Evolutionary conservation across 2,888 invertebrate genomes (phyloP).

Genomic region (Drymonia ruficornis): DNA sequence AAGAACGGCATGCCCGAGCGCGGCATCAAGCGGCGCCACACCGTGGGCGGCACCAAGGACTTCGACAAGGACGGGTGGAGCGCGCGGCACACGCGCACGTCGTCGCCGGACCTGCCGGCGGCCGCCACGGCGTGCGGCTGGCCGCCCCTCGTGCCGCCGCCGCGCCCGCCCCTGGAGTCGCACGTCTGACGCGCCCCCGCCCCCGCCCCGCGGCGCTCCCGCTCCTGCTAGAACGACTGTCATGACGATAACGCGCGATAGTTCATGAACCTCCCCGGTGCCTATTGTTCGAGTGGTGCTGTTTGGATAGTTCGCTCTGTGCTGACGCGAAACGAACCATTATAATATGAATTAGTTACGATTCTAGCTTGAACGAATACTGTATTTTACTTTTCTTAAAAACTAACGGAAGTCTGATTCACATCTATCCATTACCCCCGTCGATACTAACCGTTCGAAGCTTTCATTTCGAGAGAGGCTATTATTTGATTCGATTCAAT

Average conservation of each 20-base stretch:
- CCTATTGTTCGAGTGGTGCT: constrained; percentile 51
- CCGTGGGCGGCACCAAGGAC: constrained; percentile 97
- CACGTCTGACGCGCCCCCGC: constrained; percentile 40
- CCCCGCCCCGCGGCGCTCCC: neutral
- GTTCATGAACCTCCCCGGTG: constrained; percentile 44
- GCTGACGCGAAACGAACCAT: constrained; percentile 49
- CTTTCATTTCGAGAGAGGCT: constrained; percentile 78
- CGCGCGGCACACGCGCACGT: constrained; percentile 85
- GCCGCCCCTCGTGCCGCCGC: constrained; percentile 81
- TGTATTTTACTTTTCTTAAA: constrained; percentile 38
- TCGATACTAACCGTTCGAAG: constrained; percentile 55
- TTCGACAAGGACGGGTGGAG: constrained; percentile 87
- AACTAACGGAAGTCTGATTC: constrained; percentile 49
- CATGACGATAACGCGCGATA: constrained; percentile 27
- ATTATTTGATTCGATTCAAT: constrained; percentile 81
- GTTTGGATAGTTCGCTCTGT: constrained; percentile 44
- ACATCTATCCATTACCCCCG: constrained; percentile 41
- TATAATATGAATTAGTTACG: constrained; percentile 32
- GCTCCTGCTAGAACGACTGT: constrained; percentile 16
- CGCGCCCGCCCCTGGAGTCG: constrained; percentile 59
- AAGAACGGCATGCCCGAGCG: constrained; percentile 92
- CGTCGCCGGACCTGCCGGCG: constrained; percentile 84
- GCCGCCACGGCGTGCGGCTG: constrained; percentile 67
- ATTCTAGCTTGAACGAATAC: constrained; percentile 36
- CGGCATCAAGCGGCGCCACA: constrained; percentile 95